Percentiles rank a stretch among this genome's conserved stretches.
These are phyloP conservation scores for Synanceia verrucosa DNA, from an alignment of 2,797 vertebrate species.

Conservation along the genomic window DNA sequence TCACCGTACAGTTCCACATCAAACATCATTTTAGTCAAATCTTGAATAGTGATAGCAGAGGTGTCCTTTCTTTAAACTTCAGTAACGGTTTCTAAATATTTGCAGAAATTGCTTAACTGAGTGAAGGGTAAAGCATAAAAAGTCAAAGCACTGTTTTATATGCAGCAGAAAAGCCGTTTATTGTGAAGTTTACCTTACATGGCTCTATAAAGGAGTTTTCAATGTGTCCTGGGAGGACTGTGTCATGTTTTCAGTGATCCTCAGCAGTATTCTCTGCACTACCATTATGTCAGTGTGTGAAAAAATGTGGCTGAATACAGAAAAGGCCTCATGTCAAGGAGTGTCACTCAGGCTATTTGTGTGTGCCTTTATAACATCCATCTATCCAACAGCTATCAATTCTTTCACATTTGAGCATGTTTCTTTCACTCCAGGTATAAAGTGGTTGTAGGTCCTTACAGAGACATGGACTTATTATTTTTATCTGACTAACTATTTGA, in stretches of 20 bases:
- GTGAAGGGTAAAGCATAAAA: slow-evolving; percentile 21
- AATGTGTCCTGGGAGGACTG: slow-evolving; percentile 1
- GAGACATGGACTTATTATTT: not conserved
- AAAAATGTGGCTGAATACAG: not conserved
- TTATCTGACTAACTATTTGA: not conserved
- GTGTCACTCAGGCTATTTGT: not conserved
- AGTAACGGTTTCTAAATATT: slow-evolving; percentile 1
- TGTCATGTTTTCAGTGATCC: not conserved
- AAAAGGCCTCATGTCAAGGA: not conserved
- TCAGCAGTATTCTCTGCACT: not conserved
- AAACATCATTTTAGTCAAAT: slow-evolving; percentile 15
- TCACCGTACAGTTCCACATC: not conserved
- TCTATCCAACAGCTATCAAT: not conserved
- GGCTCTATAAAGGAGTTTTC: not conserved
- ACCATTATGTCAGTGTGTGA: not conserved
- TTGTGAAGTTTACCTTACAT: slow-evolving; percentile 18
- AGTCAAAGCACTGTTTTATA: slow-evolving; percentile 9
- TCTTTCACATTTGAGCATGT: not conserved
- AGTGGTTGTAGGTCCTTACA: not conserved
- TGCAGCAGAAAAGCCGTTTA: slow-evolving; percentile 27
- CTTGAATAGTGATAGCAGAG: not conserved
- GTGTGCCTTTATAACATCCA: not conserved
- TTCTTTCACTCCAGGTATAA: not conserved
- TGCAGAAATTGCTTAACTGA: not conserved
- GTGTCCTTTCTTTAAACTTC: slow-evolving; percentile 26